Base-by-base conservation (phyloP, 2,888 invertebrate genomes). In the Pseudococcus viburni region DNA sequence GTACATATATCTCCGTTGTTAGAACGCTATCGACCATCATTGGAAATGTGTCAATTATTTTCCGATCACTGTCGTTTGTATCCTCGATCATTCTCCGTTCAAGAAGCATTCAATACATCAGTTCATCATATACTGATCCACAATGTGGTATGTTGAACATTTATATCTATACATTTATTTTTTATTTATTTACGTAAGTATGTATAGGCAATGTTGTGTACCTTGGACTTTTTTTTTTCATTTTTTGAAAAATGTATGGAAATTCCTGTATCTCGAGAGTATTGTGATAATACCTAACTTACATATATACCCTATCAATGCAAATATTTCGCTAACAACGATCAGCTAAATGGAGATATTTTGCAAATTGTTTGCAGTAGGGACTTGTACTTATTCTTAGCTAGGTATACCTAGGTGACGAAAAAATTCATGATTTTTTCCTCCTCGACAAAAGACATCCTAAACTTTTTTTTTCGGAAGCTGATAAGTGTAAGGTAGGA, bases 81-180 rank as follows among this genome's bases (percentile, higher is more conserved):
- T 91, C 96, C 96, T 9, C 92, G 94, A 48, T 95, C 95, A 51
- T 93, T 94, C 33, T 93, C 95, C 8, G 94, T 95, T 22, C 93
- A 94, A 89, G 95, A 95, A 89, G 91, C 93, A 64, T 94, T 96
- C 89, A 94, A 95, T 39, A 95, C 95, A 83, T 95, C 96, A 55
- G 95, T 96, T 64, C 94, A 95, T 73, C 93, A 96, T 88, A 96
- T 96, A 90, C 93, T 96, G 90, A 96, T 96, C 91, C 94, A 96
- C 91, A 96, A 95, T 90, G 96, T 95, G 89, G 93, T 93, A 91
- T 91, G 92, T 91, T 26, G 7, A 1, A 22, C 19, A 22, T 64
- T 73, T 22, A 64, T 33, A 33, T 33, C 26, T 2, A 33, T 33
- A 33, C 26, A 33, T 33, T 33, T 33, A 19, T 22, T 15, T 26